phyloP scores from a whole-genome alignment of 2,888 invertebrate genomes.

The Tiliacea citrago region DNA sequence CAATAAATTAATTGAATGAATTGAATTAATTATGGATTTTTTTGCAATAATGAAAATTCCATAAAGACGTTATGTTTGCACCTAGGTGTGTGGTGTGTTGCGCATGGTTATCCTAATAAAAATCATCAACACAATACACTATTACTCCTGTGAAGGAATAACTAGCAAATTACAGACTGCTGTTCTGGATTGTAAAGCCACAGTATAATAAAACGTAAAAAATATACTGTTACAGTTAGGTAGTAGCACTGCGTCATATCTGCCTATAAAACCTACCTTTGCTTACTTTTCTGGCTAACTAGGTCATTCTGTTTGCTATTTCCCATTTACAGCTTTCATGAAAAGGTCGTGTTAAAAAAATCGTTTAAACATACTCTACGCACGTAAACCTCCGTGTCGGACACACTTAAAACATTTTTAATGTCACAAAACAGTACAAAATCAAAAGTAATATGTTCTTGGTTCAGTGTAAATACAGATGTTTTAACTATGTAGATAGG shows the following conservation, averaged over 20 bases:
- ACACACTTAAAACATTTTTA: conserved; percentile 20
- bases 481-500: neutral
- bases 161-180: conserved; percentile 1
- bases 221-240: conserved; percentile 33
- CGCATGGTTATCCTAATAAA: conserved; percentile 7
- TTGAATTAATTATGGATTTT: neutral
- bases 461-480: conserved; percentile 17
- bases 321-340: conserved; percentile 29
- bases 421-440: conserved; percentile 12
- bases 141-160: conserved; percentile 12
- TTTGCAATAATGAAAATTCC: conserved; percentile 8
- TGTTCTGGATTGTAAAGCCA: conserved; percentile 17
- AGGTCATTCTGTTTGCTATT: conserved; percentile 45
- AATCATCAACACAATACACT: conserved; percentile 1
- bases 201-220: conserved; percentile 14
- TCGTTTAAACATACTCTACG: conserved; percentile 33
- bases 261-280: conserved; percentile 33
- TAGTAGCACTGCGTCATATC: conserved; percentile 19
- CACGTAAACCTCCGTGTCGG: conserved; percentile 57
- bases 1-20: too few species aligned
- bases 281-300: conserved; percentile 47
- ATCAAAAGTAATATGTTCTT: conserved; percentile 8
- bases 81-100: neutral
- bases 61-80: neutral
- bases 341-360: conserved; percentile 38